phyloP scores from a whole-genome alignment of 2,113 vertebrate genomes.

The Cranoglanis bouderius region DNA sequence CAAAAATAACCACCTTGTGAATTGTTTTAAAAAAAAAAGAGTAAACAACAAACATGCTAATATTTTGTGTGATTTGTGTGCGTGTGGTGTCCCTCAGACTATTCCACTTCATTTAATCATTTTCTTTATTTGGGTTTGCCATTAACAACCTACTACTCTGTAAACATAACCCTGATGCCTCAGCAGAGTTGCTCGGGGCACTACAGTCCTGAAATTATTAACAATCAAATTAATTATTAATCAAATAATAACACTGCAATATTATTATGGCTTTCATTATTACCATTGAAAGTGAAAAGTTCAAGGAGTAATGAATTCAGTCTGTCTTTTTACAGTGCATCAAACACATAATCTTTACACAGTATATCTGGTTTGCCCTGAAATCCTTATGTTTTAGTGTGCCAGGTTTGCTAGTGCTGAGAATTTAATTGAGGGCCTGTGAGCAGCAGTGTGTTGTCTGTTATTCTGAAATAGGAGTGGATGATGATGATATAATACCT shows the following conservation, averaged over 20 bases:
- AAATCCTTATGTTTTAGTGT: not conserved
- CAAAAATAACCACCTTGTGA: not conserved
- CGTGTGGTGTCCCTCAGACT: not conserved
- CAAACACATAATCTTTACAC: not conserved
- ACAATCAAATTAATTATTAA: not conserved
- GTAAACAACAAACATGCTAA: not conserved
- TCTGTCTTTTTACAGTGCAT: not conserved
- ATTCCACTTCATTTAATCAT: constrained; percentile 9
- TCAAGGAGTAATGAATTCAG: not conserved
- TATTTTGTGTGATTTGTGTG: constrained; percentile 7
- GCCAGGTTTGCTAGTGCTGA: not conserved
- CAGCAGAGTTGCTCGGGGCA: not conserved
- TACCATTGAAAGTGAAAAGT: not conserved
- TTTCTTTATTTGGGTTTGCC: constrained; percentile 19
- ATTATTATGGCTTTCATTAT: constrained; percentile 7
- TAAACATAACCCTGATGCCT: not conserved
- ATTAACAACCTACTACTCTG: not conserved
- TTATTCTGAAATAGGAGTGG: not conserved
- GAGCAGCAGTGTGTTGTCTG: not conserved
- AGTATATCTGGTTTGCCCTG: not conserved
- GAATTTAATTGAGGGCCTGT: not conserved
- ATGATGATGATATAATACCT: not conserved
- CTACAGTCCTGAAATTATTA: not conserved
- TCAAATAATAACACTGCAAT: not conserved
- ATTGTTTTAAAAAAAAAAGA: not conserved